Conservation (phyloP, 2,113 vertebrate genomes). For the Pagrus major region DNA sequence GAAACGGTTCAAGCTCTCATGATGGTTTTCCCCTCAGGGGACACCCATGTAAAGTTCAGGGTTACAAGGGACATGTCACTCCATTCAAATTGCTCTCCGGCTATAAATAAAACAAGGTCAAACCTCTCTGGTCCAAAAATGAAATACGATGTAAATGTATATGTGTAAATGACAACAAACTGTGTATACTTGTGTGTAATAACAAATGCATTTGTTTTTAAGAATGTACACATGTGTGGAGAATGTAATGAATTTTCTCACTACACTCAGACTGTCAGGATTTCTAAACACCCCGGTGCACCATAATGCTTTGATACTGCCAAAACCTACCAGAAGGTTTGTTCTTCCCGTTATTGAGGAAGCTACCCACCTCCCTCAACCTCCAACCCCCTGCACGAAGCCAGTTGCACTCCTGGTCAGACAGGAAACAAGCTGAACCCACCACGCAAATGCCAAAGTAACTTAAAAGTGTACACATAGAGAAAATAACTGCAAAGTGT, state of each 20-base stretch:
- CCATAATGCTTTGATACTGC: no score
- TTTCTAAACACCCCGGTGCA: no score
- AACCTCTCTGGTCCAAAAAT: background rate
- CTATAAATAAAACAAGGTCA: constrained; percentile 58
- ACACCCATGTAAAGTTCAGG: constrained; percentile 39
- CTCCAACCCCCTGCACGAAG: no score
- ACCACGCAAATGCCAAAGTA: background rate
- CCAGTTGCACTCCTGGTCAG: background rate
- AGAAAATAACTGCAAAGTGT: no score
- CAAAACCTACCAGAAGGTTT: no score
- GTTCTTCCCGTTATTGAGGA: no score
- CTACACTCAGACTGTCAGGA: no score
- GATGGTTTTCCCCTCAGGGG: constrained; percentile 4
- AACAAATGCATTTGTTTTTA: background rate
- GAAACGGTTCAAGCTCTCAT: constrained; percentile 15
- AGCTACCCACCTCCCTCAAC: no score
- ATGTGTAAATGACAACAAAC: no score
- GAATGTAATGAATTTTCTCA: background rate
- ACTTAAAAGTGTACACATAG: no score
- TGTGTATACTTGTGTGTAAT: no score
- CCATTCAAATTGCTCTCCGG: constrained; percentile 29
- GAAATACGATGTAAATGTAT: background rate
- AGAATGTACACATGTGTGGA: background rate
- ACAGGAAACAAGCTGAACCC: background rate
- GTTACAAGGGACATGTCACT: constrained; percentile 23